phyloP scores from a whole-genome alignment of 53 echinoderm and acorn worm genomes.

The Crossaster papposus region DNA sequence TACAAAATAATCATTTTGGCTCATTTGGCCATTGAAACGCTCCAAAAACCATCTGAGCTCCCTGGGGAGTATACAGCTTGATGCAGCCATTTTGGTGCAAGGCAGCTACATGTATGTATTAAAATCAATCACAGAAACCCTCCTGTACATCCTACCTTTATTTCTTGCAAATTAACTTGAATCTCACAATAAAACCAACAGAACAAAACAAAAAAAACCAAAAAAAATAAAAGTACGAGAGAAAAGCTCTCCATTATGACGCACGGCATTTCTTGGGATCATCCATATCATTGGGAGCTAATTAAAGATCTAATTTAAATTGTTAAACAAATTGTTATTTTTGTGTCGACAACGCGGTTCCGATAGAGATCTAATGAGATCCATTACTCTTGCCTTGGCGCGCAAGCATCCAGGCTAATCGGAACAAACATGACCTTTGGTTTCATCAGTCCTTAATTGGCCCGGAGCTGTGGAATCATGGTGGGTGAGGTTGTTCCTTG shows the following conservation, averaged over 20 bases:
- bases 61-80: too few relatives aligned
- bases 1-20: too few relatives aligned
- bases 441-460: neutral
- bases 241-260: neutral
- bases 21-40: too few relatives aligned
- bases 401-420: neutral
- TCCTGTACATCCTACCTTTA: too few relatives aligned
- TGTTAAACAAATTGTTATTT: constrained; percentile 46
- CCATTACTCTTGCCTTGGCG: neutral
- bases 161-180: neutral
- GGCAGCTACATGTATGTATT: too few relatives aligned
- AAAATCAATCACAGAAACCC: too few relatives aligned
- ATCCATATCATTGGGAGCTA: neutral
- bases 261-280: neutral
- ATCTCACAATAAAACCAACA: neutral
- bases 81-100: too few relatives aligned
- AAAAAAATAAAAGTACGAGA: too few relatives aligned
- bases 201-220: too few relatives aligned
- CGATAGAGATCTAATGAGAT: constrained; percentile 45
- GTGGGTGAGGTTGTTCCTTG: neutral
- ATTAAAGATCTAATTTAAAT: constrained; percentile 37
- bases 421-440: constrained; percentile 13
- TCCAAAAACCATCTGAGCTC: too few relatives aligned
- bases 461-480: neutral
- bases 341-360: neutral